A percentile compares a stretch with the other conserved stretches of the same genome.
Evolutionary conservation across 23 tunicate genomes (phyloP).

Genomic region (Halocynthia aurantium): DNA sequence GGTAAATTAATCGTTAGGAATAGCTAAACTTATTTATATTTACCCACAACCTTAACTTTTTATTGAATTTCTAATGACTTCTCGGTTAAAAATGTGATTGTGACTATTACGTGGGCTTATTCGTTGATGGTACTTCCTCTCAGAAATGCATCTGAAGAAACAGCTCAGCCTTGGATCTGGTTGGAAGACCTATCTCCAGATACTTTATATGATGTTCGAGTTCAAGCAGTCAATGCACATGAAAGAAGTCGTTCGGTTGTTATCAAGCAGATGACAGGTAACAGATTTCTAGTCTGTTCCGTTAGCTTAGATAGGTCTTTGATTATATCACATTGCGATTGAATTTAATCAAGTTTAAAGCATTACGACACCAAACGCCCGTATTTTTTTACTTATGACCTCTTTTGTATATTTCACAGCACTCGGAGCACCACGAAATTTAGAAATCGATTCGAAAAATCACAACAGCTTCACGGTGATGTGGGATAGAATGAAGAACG

Average conservation of each 20-base stretch:
- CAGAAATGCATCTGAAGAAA: conserved; percentile 14
- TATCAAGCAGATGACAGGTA: conserved; percentile 50
- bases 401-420: neutral
- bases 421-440: conserved; percentile 14
- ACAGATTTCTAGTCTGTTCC: neutral
- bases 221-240: conserved; percentile 58
- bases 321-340: too few relatives aligned
- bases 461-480: conserved; percentile 30
- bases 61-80: too few relatives aligned
- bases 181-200: conserved; percentile 56
- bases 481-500: conserved; percentile 71
- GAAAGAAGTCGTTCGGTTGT: conserved; percentile 39
- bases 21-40: too few relatives aligned
- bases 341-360: too few relatives aligned
- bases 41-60: too few relatives aligned
- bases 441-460: neutral
- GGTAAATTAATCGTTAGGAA: neutral
- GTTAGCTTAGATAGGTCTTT: too few relatives aligned
- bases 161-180: conserved; percentile 21
- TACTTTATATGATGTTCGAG: conserved; percentile 41
- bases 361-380: too few relatives aligned
- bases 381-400: too few relatives aligned
- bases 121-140: neutral
- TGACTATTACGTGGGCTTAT: neutral
- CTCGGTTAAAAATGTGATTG: neutral